A percentile compares a stretch with the other conserved stretches of the same genome.
Evolutionary conservation across 2,888 invertebrate genomes (phyloP).

Genomic region (Seira sanloemensis): DNA sequence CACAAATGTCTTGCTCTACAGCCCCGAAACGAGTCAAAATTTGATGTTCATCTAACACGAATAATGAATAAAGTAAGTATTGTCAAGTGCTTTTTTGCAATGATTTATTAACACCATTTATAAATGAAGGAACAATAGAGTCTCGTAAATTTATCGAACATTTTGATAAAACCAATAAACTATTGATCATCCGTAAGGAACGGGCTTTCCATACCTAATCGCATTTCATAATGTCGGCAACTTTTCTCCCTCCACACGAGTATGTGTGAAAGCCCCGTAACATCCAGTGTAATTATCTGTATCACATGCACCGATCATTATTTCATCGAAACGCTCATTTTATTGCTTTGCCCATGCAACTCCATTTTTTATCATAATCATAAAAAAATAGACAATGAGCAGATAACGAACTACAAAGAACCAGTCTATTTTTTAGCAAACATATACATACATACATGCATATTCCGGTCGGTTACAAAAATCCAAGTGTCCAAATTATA

Average conservation of each 20-base stretch:
- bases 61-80: too few species aligned
- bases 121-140: neutral
- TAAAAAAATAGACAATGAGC: neutral
- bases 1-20: too few species aligned
- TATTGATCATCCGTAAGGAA: too few species aligned
- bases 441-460: slow-evolving; percentile 11
- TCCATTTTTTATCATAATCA: neutral
- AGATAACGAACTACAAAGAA: neutral
- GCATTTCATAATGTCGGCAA: neutral
- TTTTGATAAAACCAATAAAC: too few species aligned
- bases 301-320: too few species aligned
- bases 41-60: too few species aligned
- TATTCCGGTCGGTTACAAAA: slow-evolving; percentile 54
- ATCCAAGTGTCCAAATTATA: neutral
- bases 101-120: neutral
- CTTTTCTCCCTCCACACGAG: neutral
- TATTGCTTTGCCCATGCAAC: neutral
- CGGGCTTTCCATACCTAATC: too few species aligned
- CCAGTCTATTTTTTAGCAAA: slow-evolving; percentile 6
- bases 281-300: neutral
- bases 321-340: neutral
- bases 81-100: too few species aligned
- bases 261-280: neutral
- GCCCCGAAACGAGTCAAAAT: too few species aligned
- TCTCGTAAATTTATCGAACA: too few species aligned